A percentile compares a stretch with the other conserved stretches of the same genome.
phyloP scores from a whole-genome alignment of 2,888 invertebrate genomes.

The Chrysina gloriosa region DNA sequence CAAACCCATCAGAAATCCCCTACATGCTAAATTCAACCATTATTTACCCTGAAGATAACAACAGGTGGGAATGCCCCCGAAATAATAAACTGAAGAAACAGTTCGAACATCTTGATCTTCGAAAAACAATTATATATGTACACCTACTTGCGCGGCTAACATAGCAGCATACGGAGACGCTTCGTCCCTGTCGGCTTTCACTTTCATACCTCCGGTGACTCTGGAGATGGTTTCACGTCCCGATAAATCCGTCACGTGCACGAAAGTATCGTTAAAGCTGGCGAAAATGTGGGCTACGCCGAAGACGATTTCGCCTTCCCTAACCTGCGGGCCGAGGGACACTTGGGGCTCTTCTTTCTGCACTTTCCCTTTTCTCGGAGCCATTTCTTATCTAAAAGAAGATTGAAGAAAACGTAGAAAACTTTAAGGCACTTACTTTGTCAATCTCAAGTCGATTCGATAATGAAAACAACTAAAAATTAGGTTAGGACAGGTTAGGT shows the following conservation, averaged over 20 bases:
- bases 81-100: too few species aligned
- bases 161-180: conserved; percentile 99
- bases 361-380: conserved; percentile 97
- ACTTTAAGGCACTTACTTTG: not conserved
- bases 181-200: conserved; percentile 99
- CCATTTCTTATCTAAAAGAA: conserved; percentile 74
- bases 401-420: not conserved
- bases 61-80: too few species aligned
- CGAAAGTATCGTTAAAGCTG: conserved; percentile 99
- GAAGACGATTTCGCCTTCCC: conserved; percentile 97
- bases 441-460: conserved; percentile 7
- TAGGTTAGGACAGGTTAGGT: too few species aligned
- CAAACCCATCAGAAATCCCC: too few species aligned
- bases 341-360: conserved; percentile 98
- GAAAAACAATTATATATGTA: not conserved
- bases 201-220: conserved; percentile 99
- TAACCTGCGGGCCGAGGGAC: conserved; percentile 94
- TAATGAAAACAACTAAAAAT: conserved; percentile 32
- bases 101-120: too few species aligned
- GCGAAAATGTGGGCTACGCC: conserved; percentile 99
- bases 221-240: conserved; percentile 95
- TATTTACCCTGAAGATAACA: too few species aligned
- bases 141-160: conserved; percentile 96
- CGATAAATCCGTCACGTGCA: conserved; percentile 99
- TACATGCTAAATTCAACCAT: too few species aligned